Base-by-base conservation (phyloP, 1,140 invertebrate species). In the Pollicipes pollicipes region DNA sequence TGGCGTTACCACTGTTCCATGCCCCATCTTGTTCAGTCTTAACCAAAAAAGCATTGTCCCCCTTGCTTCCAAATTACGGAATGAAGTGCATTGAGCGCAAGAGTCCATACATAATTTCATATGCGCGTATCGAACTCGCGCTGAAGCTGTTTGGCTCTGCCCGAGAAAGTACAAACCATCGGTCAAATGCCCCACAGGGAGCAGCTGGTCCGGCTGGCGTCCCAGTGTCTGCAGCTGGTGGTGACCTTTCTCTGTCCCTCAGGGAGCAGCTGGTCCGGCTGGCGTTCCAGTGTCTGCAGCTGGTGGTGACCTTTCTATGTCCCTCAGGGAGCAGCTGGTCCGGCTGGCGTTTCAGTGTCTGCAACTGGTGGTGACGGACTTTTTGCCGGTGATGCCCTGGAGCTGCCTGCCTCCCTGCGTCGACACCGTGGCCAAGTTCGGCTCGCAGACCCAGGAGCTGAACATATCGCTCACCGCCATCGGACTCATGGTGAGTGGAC, bases 381-480 rank as follows among this genome's bases (percentile, higher is more conserved):
- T 94, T 79, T 82, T 95, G 73, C 90, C 89, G 74, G 84, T 90
- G 74, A 88, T 97, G 87, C 86, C 93, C 74, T 88, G 89, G 85
- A 80, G 88, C 76, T 88, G 94, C 80, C 84, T 98, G 73, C 89
- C 94, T 58, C 81, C 93, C 3, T 93, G 93, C 77, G 89, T 98
- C 17, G 91, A 95, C 76, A 95, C 95, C 6, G 93, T 94, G 29
- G 91, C 94, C 0, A 93, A 93, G 77, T 99, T 98, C 83, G 95
- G 95, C 0, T 88, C 89, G 21, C 97, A 99, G 82, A 94, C 90
- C 31, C 90, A 95, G 79, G 95, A 99, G 81, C 82, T 98, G 27
- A 99, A 99, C 82, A 96, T 99, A 75, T 97, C 95, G 31, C 83
- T 99, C n/a, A 97, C 95, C 28, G 95, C 96, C 68, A 90, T 99